A percentile compares a stretch with the other conserved stretches of the same genome.
Conservation (phyloP, 2,888 invertebrate genomes). For the Aleiodes leptofemur region DNA sequence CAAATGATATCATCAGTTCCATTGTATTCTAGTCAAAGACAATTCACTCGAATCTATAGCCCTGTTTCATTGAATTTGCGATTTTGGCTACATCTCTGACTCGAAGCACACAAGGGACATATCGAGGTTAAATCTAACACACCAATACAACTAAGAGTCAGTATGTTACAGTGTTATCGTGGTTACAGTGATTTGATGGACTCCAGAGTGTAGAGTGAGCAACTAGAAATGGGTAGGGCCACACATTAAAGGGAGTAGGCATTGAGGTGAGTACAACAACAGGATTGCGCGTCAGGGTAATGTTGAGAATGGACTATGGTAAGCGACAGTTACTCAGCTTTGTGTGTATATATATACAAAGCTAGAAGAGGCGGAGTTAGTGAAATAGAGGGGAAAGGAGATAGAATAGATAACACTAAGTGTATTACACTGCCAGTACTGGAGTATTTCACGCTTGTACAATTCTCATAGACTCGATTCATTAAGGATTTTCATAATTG, state of each 20-base stretch:
- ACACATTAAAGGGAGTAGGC: conserved; percentile 12
- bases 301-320: conserved; percentile 51
- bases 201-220: conserved; percentile 22
- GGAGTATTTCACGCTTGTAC: conserved; percentile 56
- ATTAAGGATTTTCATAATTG: conserved; percentile 19
- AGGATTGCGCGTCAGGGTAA: conserved; percentile 34
- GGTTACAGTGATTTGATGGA: conserved; percentile 28
- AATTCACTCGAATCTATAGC: neutral
- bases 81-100: neutral
- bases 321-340: conserved; percentile 53
- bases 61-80: conserved; percentile 13
- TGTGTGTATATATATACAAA: conserved; percentile 56
- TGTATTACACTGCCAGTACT: conserved; percentile 59
- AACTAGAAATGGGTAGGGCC: conserved; percentile 22
- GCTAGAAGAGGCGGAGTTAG: conserved; percentile 25
- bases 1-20: neutral
- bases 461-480: conserved; percentile 51
- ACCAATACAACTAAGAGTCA: conserved; percentile 39
- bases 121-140: conserved; percentile 44
- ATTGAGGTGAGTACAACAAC: conserved; percentile 30
- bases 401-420: conserved; percentile 61
- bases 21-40: conserved; percentile 1
- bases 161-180: conserved; percentile 42
- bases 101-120: conserved; percentile 30
- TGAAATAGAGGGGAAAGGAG: conserved; percentile 33